Evolutionary conservation across 2,888 invertebrate genomes (phyloP), one percentile per base, ranked within the genome.

Genomic region (Drymonia ruficornis): DNA sequence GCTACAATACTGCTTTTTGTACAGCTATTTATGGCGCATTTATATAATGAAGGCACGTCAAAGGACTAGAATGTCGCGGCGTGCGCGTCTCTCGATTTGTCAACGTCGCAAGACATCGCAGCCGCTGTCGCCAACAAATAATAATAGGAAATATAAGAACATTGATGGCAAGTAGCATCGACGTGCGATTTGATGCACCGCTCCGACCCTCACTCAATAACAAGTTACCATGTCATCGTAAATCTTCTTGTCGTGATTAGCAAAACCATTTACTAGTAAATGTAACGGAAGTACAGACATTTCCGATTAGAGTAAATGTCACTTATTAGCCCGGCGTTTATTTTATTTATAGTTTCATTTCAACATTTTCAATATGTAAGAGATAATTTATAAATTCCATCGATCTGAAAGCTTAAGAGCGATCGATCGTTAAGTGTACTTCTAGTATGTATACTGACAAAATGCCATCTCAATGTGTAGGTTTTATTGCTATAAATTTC

Each of bases 51-150:
- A 73, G 66, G 69, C 59, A 61, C 66, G 69, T 62, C 71, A 74
- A 77, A 77, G 67, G 70, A 72, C 69, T 63, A 60, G 64, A 69
- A 75, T 76, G 87, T 87, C 89, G 77, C 71, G 74, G 72, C 75
- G 79, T 70, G 76, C 81, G 80, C 75, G 70, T 61, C 69, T 70
- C 76, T 79, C 87, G 82, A 91, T 91, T 88, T 86, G 83, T 91
- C 88, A 89, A 89, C 78, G 89, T 89, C 89, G 76, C 60, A 66
- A 65, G 70, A 72, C 80, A 83, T 85, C 81, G 75, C 75, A 69
- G 75, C 77, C 78, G 75, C 76, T 83, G 86, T 83, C 83, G 74
- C 73, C 77, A 71, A 67, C 76, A 78, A 74, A 76, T 77, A 76
- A 74, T 66, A 58, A 59, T 62, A 68, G 62, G 55, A 59, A 65